Evolutionary conservation across 2,888 invertebrate species (phyloP), one percentile per base, ranked within the genome.

Genomic region (Amphipoea oculea): DNA sequence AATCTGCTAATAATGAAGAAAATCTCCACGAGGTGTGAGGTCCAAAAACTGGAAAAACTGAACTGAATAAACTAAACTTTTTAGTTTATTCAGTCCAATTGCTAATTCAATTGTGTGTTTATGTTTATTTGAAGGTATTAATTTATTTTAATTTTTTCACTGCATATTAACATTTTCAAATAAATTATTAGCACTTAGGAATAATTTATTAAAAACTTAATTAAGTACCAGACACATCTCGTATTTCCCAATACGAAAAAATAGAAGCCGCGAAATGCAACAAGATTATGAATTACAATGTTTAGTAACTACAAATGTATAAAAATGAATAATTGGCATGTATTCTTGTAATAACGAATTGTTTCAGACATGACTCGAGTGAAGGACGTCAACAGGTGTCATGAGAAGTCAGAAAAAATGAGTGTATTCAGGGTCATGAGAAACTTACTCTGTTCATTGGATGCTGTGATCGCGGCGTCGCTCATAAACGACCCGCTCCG

Each of bases 381-480:
- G 92, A 94, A 93, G 92, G 93, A 94, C 93, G 92, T 91, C 92
- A 94, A 95, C 95, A 96, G 96, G 95, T 96, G 95, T 93, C 93
- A 93, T 89, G 84, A 91, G 86, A 89, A 90, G 87, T 89, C 90
- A 86, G 89, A 91, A 92, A 92, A 91, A 91, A 91, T 78, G 75
- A 90, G 89, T 81, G 87, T 85, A 87, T 90, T 94, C 92, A 94
- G 91, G 90, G 92, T 91, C 91, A 90, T 90, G 86, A 84, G 82
- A 91, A 63, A 95, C 96, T 96, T 92, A 97, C 96, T 95, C 84
- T 96, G 96, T 83, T 97, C 96, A 89, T 96, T 96, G n/a, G 95
- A 95, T 23, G 95, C 93, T 84, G 94, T 88, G 78, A 91, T 90
- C 57, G 94, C 92, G 20, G 95, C 86, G 79, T 96, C 96, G 87